Evolutionary conservation across 2,797 vertebrate genomes (phyloP), one percentile per base, ranked within the genome.

Genomic region (Cyclopterus lumpus): DNA sequence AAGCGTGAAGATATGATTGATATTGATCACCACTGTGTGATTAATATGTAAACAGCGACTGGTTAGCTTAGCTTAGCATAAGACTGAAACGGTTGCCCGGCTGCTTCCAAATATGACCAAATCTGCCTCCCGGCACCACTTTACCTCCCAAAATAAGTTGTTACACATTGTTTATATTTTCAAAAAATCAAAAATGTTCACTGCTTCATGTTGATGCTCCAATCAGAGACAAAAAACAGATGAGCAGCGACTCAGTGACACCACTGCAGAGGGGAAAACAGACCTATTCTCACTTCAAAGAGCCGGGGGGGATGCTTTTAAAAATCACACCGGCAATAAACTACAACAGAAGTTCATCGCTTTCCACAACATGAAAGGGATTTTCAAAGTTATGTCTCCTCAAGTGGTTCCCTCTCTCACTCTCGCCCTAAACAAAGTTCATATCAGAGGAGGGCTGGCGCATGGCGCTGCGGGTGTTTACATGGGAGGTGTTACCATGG

Each of bases 241-340:
- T 70, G 54, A 90, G 86, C 74, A 71, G 85, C 75, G 89, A 89
- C 78, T 91, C 15, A 55, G 84, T 85, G 91, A 92, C 91, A 90
- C 88, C 76, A 72, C 59, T 53, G 70, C 81, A 69, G 92, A 93
- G 78, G n/a, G 88, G 86, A 88, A 93, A 93, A 79, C 92, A 93
- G 93, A 89, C 79, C 84, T 40, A 36, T 68, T 74, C 83, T 91
- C 87, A 93, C 93, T 93, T 94, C 93, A 94, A 94, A 94, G 93
- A 91, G 85, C 71, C 67, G 69, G 12, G 67, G n/a, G 82, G 86
- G 90, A 81, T 73, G 87, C 89, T 94, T 93, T 91, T 80, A 91
- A 91, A 91, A 91, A 93, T 94, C 89, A 90, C 90, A 91, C 89
- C 55, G 55, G 91, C 90, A 91, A 90, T 94, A 94, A 95, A 94